Conservation (phyloP, 1,140 invertebrate genomes). For the Cheumatopsyche charites region DNA sequence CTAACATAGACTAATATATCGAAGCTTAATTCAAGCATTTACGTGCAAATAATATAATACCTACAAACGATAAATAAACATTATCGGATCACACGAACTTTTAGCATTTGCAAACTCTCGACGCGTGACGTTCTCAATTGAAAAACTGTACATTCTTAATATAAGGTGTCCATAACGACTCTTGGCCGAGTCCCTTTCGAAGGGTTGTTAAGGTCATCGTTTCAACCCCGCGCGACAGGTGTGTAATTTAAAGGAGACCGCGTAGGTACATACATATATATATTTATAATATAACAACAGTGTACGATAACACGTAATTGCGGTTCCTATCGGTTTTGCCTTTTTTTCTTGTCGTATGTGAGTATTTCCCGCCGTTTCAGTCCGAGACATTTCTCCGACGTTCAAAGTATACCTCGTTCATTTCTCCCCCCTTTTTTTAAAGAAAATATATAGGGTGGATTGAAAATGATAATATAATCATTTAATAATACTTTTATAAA, state of each 20-base stretch:
- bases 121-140: no score
- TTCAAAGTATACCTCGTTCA: slow-evolving; percentile 11
- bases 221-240: slow-evolving; percentile 19
- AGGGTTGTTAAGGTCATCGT: slow-evolving; percentile 14
- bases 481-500: no score
- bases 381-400: slow-evolving; percentile 32
- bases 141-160: neutral
- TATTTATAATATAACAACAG: no score
- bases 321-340: slow-evolving; percentile 20
- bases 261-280: no score
- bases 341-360: neutral
- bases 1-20: no score
- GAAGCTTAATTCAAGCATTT: no score
- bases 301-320: slow-evolving; percentile 24
- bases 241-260: slow-evolving; percentile 34
- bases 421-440: neutral
- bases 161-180: neutral
- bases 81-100: no score
- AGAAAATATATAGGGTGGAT: no score
- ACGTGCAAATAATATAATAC: no score
- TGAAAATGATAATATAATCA: no score
- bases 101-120: no score
- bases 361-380: slow-evolving; percentile 7
- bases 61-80: no score
- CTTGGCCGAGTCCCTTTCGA: neutral